A percentile compares a stretch with the other conserved stretches of the same genome.
phyloP scores from a whole-genome alignment of 2,113 vertebrate genomes.

The Bubo scandiacus region DNA sequence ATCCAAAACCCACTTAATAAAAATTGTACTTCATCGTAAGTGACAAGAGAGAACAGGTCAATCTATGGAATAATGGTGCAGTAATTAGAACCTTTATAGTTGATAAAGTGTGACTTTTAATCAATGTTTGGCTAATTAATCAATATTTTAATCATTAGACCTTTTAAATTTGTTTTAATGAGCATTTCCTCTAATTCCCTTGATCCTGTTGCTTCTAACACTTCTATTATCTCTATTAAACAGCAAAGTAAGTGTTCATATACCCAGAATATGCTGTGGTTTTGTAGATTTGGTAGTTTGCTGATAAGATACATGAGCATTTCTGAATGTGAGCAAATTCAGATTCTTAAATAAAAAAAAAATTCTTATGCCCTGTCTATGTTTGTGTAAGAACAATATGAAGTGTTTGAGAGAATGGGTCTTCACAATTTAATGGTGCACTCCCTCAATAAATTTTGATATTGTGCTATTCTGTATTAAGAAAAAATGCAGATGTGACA shows the following conservation, averaged over 20 bases:
- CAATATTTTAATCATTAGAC: conserved; percentile 99
- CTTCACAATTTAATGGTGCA: neutral
- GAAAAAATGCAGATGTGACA: neutral
- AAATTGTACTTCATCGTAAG: conserved; percentile 95
- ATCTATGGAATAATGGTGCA: conserved; percentile 87
- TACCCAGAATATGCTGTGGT: neutral
- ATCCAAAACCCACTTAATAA: conserved; percentile 97
- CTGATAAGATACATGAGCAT: neutral
- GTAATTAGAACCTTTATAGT: conserved; percentile 95
- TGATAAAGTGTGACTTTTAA: conserved; percentile 98
- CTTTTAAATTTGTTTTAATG: conserved; percentile 91
- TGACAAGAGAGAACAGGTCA: conserved; percentile 92
- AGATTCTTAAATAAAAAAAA: neutral
- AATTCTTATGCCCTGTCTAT: neutral
- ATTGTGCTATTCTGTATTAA: neutral
- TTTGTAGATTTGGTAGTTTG: conserved; percentile 2
- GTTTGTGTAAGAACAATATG: neutral
- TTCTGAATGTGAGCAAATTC: neutral
- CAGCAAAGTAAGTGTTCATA: conserved; percentile 71
- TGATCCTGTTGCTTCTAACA: conserved; percentile 79
- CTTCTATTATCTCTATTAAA: conserved; percentile 82
- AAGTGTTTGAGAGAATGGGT: neutral
- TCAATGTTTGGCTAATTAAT: conserved; percentile 99
- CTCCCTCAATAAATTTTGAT: neutral
- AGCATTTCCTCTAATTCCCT: conserved; percentile 94